phyloP scores from a whole-genome alignment of 2,888 invertebrate genomes.

The Proisotoma minuta region DNA sequence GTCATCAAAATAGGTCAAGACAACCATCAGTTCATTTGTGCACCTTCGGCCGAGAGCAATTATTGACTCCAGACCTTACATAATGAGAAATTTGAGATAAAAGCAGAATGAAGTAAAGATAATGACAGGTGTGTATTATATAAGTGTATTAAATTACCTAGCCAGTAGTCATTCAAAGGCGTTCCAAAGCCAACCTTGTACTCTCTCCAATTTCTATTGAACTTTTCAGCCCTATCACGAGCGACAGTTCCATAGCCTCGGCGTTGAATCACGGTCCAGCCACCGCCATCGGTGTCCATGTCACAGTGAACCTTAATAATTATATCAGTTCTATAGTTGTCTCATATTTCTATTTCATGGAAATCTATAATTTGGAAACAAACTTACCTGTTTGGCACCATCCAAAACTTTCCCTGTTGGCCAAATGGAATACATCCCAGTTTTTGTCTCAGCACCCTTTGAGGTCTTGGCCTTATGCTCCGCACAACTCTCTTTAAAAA shows the following conservation, averaged over 20 bases:
- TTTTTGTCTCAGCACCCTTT: conserved; percentile 7
- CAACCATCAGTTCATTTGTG: neutral
- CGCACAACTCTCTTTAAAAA: conserved; percentile 4
- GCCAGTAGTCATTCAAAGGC: conserved; percentile 30
- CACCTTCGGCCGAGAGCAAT: neutral
- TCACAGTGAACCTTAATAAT: conserved; percentile 33
- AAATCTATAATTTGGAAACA: neutral
- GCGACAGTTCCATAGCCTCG: conserved; percentile 20
- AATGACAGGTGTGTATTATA: too few relatives aligned
- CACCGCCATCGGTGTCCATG: conserved; percentile 31
- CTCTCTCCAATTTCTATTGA: conserved; percentile 34
- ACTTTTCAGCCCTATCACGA: conserved; percentile 21
- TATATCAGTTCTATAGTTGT: too few relatives aligned
- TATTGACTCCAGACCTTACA: neutral
- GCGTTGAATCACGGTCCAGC: conserved; percentile 35
- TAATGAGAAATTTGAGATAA: too few relatives aligned
- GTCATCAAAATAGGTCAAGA: conserved; percentile 3
- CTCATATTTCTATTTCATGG: too few relatives aligned
- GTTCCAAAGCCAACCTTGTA: conserved; percentile 35
- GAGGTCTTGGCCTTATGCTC: conserved; percentile 5
- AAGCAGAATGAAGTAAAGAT: too few relatives aligned
- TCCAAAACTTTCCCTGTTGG: conserved; percentile 9
- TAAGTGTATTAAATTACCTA: conserved; percentile 25
- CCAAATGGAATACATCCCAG: conserved; percentile 6
- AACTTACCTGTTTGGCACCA: conserved; percentile 4